Evolutionary conservation across 1,140 invertebrate genomes (phyloP).

Genomic region (Atopsyche davidsoni): DNA sequence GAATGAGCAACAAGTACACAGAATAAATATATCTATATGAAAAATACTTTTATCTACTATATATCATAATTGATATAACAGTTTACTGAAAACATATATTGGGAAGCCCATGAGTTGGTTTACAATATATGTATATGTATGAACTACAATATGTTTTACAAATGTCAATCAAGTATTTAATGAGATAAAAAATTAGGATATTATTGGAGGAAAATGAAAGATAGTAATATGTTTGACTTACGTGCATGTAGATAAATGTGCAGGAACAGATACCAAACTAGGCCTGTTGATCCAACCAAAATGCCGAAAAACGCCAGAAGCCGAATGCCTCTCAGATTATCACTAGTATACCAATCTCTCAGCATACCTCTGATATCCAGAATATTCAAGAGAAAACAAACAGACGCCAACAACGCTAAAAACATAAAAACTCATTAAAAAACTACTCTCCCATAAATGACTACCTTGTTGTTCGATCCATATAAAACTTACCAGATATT

Average conservation of each 20-base stretch:
- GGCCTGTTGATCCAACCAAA: slow-evolving; percentile 10
- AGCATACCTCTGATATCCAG: slow-evolving; percentile 11
- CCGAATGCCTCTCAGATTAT: slow-evolving; percentile 18
- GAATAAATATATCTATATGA: no score
- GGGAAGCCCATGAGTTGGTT: no score
- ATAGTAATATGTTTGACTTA: slow-evolving; percentile 18
- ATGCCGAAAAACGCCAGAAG: slow-evolving; percentile 20
- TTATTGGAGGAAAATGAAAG: background rate
- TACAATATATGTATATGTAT: no score
- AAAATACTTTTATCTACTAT: background rate
- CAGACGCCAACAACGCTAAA: slow-evolving; percentile 21
- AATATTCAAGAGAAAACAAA: slow-evolving; percentile 23
- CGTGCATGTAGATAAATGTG: slow-evolving; percentile 15
- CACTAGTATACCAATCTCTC: slow-evolving; percentile 19
- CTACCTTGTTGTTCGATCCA: no score
- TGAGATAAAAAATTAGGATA: no score
- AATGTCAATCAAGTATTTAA: background rate
- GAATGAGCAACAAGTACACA: no score
- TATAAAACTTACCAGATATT: slow-evolving; percentile 19
- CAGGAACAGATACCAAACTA: slow-evolving; percentile 19
- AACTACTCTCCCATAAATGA: background rate
- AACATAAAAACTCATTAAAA: slow-evolving; percentile 5
- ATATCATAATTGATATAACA: background rate
- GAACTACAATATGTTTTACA: background rate
- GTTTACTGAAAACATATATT: no score